phyloP scores from a whole-genome alignment of 2,113 vertebrate species.

The Etia nguti region DNA sequence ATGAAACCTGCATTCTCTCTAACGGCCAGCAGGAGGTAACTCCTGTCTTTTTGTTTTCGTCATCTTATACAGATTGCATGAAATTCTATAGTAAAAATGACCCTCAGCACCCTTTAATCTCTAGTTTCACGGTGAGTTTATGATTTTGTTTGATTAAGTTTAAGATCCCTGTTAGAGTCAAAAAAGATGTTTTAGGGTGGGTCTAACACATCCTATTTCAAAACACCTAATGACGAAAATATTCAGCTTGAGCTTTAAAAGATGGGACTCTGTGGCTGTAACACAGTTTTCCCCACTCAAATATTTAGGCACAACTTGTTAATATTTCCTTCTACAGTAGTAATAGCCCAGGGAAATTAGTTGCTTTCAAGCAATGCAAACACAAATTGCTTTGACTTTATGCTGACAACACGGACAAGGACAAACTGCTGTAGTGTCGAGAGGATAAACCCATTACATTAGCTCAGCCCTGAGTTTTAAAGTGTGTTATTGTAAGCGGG shows the following conservation, averaged over 20 bases:
- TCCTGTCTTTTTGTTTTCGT: not conserved
- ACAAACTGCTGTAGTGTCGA: slow-evolving; percentile 8
- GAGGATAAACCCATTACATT: slow-evolving; percentile 50
- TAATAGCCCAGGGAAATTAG: slow-evolving; percentile 48
- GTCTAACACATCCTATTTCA: not conserved
- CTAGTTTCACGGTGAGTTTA: not conserved
- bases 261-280: not conserved
- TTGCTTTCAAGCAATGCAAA: slow-evolving; percentile 48
- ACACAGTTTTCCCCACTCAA: not conserved
- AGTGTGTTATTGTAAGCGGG: not conserved
- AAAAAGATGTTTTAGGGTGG: not conserved
- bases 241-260: not conserved
- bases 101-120: not conserved
- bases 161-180: not conserved
- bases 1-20: not conserved
- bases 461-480: not conserved
- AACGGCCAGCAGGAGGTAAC: not conserved
- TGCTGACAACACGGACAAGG: slow-evolving; percentile 47
- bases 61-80: not conserved
- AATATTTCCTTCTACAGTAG: slow-evolving; percentile 6
- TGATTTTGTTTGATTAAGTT: not conserved
- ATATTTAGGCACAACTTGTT: slow-evolving; percentile 3
- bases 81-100: not conserved
- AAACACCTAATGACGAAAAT: not conserved
- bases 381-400: slow-evolving; percentile 51